phyloP scores from a whole-genome alignment of 2,888 invertebrate species.

The Chrysopilus asiliformis region DNA sequence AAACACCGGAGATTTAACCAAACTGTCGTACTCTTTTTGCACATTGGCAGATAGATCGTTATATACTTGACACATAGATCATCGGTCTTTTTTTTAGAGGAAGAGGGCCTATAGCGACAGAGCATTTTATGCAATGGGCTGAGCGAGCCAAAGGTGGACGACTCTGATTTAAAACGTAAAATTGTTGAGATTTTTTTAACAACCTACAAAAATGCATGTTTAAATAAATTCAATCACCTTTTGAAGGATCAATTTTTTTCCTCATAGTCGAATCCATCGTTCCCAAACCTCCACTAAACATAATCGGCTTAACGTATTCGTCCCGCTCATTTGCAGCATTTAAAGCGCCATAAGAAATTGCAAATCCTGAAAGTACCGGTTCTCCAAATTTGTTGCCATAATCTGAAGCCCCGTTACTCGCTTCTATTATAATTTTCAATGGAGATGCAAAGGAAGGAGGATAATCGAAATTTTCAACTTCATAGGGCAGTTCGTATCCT shows the following conservation, averaged over 20 bases:
- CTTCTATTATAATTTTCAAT: slow-evolving; percentile 81
- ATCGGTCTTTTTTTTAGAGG: too few species aligned
- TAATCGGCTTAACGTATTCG: slow-evolving; percentile 96
- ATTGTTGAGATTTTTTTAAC: too few species aligned
- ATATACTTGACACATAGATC: too few species aligned
- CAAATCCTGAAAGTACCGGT: slow-evolving; percentile 83
- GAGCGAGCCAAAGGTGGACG: too few species aligned
- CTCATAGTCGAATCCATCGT: slow-evolving; percentile 74
- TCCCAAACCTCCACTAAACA: slow-evolving; percentile 96
- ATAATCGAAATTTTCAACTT: slow-evolving; percentile 57
- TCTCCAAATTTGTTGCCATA: slow-evolving; percentile 99
- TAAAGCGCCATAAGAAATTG: slow-evolving; percentile 73
- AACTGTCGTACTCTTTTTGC: too few species aligned
- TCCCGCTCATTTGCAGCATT: slow-evolving; percentile 52
- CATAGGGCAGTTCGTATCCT: slow-evolving; percentile 83
- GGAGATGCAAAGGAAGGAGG: slow-evolving; percentile 85
- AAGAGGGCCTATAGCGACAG: too few species aligned
- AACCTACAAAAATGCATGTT: background rate
- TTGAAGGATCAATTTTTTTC: slow-evolving; percentile 58
- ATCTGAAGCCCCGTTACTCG: slow-evolving; percentile 95
- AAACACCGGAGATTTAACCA: too few species aligned
- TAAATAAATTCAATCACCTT: too few species aligned
- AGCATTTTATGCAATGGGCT: too few species aligned
- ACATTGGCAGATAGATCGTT: too few species aligned
- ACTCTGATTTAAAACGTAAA: too few species aligned